phyloP scores from a whole-genome alignment of 2,113 vertebrate genomes.

The Atractosteus spatula region DNA sequence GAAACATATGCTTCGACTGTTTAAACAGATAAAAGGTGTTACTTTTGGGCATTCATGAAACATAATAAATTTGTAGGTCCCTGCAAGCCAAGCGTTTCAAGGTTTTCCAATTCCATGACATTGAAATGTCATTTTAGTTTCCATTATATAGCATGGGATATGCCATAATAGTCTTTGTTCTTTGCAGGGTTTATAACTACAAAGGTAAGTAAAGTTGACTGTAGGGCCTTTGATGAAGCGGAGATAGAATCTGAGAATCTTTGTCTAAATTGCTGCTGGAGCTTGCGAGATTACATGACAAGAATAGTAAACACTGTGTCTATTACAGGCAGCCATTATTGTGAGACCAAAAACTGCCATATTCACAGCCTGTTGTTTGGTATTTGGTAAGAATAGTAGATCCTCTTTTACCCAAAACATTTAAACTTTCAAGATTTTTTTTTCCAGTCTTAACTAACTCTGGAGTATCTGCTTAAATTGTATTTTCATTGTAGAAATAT shows the following conservation, averaged over 20 bases:
- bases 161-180: constrained; percentile 12
- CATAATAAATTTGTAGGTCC: constrained; percentile 28
- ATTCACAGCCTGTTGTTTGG: too few relatives aligned
- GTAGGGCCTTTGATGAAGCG: constrained; percentile 15
- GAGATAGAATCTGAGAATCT: constrained; percentile 9
- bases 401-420: too few relatives aligned
- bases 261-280: constrained; percentile 29
- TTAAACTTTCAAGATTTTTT: too few relatives aligned
- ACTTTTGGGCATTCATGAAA: constrained; percentile 24
- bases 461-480: too few relatives aligned
- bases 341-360: too few relatives aligned
- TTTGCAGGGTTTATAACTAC: not conserved
- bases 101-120: constrained; percentile 29
- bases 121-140: constrained; percentile 37
- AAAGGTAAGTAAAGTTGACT: constrained; percentile 16
- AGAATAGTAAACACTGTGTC: constrained; percentile 24
- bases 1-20: constrained; percentile 2
- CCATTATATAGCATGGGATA: constrained; percentile 1
- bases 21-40: constrained; percentile 29
- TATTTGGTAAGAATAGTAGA: too few relatives aligned
- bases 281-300: constrained; percentile 40
- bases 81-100: constrained; percentile 24
- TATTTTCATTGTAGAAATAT: too few relatives aligned
- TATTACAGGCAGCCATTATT: constrained; percentile 26
- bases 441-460: too few relatives aligned